Base-by-base conservation (phyloP, 2,888 invertebrate genomes). In the Amblyjoppa fuscipennis region DNA sequence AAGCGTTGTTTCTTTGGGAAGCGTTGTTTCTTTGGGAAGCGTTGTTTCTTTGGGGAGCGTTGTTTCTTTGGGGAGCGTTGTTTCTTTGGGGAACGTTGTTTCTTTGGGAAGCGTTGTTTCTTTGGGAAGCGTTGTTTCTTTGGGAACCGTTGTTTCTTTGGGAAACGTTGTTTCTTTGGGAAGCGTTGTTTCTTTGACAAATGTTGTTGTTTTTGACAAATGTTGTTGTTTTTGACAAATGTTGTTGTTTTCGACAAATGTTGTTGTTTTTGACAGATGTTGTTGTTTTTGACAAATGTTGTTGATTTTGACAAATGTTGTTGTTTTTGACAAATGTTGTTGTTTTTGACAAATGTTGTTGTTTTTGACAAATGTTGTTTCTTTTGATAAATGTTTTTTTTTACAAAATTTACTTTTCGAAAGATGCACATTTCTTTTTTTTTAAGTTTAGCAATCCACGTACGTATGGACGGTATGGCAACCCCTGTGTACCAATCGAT, bases 401-500 rank as follows among this genome's bases (percentile, higher is more conserved):
- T 20, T 20, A 20, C 20, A 20, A 20, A 20, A 20, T 20, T 20
- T 51, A n/a, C 7, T 53, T 53, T 53, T 53, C 20, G n/a, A 1
- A n/a, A 20, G 20, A 20, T n/a, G 20, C 7, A 6, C 6, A n/a
- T 59, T 28, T 9, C 13, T 28, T 9, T 25, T 28, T 28, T 59
- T 59, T 59, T 11, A 11, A 7, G 41, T 2, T 41, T 11, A 11
- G 41, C 13, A 45, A 11, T 9, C 3, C 0, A 45, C 45, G 45
- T 11, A 13, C 13, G 4, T 11, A 0, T 7, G 34, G 11, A 61
- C 34, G 16, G 34, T 31, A 31, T 34, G 31, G 61, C 61, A 28
- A 61, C 16, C 61, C 61, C 61, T 16, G 61, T 28, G 13, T 61
- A 34, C 16, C 61, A 61, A 61, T 61, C 61, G 61, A 61, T 76